A percentile compares a stretch with the other conserved stretches of the same genome.
Conservation (phyloP, 1,140 invertebrate genomes). For the Diplogasteroides magnus region DNA sequence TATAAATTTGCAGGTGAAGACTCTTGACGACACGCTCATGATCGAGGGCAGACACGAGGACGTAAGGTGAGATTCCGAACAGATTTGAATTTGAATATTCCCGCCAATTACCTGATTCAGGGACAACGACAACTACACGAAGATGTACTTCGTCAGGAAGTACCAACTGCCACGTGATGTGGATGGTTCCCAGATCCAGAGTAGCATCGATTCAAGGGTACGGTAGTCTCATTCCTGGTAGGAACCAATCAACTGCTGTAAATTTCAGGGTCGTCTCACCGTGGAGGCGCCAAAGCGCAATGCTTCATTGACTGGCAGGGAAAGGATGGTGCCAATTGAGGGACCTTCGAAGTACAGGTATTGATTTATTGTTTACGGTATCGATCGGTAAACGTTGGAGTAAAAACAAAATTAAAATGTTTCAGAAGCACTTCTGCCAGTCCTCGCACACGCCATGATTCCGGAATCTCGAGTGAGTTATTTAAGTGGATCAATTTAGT, state of each 20-base stretch:
- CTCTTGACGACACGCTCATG: conserved; percentile 51
- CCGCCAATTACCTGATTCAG: no score
- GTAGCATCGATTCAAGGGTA: conserved; percentile 43
- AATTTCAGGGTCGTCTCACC: conserved; percentile 46
- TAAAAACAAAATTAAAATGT: no score
- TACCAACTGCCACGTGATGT: conserved; percentile 52
- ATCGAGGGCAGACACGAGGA: conserved; percentile 54
- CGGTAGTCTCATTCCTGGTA: no score
- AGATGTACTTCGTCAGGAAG: conserved; percentile 55
- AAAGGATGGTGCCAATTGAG: conserved; percentile 50
- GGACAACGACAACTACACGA: conserved; percentile 52
- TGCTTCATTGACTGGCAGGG: conserved; percentile 39
- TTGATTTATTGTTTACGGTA: no score
- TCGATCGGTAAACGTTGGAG: no score
- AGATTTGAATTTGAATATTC: no score
- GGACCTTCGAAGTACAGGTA: no score
- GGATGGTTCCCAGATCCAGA: conserved; percentile 38
- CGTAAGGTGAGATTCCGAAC: no score
- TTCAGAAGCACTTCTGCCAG: conserved; percentile 32
- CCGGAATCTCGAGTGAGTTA: conserved; percentile 26
- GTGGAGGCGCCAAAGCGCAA: conserved; percentile 47
- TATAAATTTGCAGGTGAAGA: conserved; percentile 39
- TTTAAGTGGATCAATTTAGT: neutral
- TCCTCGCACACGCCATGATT: conserved; percentile 41
- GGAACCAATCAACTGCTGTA: neutral